Conservation (phyloP, 2,113 vertebrate genomes). For the Burhinus bistriatus region DNA sequence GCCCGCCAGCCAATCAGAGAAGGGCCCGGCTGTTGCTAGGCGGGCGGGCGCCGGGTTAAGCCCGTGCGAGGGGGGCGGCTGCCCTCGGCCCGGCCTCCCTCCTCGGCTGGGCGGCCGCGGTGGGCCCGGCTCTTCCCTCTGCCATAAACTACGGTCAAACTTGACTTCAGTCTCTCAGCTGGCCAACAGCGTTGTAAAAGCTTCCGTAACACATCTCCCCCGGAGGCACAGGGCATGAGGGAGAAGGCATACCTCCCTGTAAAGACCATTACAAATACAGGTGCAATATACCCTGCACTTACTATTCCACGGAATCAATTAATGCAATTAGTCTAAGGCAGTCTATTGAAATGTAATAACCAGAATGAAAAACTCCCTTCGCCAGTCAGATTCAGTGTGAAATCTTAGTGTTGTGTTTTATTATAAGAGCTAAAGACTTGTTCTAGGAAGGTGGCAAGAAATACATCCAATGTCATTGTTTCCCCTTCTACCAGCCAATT, state of each 20-base stretch:
- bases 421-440: not conserved
- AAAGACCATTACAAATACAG: not conserved
- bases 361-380: not conserved
- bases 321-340: not conserved
- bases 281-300: not conserved
- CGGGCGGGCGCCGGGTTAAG: no score
- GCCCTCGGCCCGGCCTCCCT: no score
- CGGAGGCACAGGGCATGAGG: accelerated
- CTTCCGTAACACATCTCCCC: not conserved
- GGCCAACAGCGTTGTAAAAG: accelerated
- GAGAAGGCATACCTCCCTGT: not conserved
- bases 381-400: not conserved
- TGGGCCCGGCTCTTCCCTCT: accelerated
- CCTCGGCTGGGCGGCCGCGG: no score
- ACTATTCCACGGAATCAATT: not conserved
- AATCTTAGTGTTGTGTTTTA: not conserved
- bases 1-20: not conserved
- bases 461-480: not conserved
- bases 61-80: no score
- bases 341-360: not conserved
- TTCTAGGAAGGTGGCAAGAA: not conserved
- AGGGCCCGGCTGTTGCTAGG: not conserved
- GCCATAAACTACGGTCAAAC: accelerated
- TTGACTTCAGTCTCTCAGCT: accelerated
- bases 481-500: not conserved